These are phyloP conservation scores for Acanthaster planci DNA, from an alignment of 35 echinoderm and acorn worm genomes.

Conservation along the genomic window DNA sequence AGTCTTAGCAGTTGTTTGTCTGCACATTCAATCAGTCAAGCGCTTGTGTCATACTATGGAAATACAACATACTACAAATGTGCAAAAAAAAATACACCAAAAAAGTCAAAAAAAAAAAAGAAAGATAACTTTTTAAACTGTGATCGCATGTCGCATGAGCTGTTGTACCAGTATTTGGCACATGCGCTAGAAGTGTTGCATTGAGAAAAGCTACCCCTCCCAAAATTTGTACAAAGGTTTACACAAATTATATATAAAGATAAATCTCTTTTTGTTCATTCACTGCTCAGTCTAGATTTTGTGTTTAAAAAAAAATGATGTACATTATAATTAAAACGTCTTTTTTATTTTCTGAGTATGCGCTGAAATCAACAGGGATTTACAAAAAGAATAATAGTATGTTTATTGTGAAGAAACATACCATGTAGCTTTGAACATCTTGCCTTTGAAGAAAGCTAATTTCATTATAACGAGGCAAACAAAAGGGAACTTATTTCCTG, in stretches of 20 bases:
- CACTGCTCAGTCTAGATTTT: conserved; percentile 25
- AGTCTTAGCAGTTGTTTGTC: background rate
- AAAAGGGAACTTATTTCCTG: background rate
- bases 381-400: background rate
- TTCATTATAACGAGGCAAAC: conserved; percentile 9
- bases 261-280: background rate
- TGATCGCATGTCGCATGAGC: conserved; percentile 22
- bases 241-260: conserved; percentile 13
- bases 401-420: background rate
- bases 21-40: background rate
- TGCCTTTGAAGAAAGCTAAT: background rate
- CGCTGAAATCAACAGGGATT: background rate
- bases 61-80: conserved; percentile 23
- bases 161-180: conserved; percentile 28
- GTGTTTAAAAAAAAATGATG: conserved; percentile 15
- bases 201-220: conserved; percentile 25
- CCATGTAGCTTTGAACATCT: background rate
- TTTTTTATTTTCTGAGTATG: conserved; percentile 22
- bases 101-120: background rate
- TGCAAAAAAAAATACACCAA: background rate
- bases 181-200: conserved; percentile 19
- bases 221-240: conserved; percentile 19
- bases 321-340: background rate
- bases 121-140: background rate
- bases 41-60: background rate